Evolutionary conservation across 2,797 vertebrate genomes (phyloP).

Genomic region (Gymnoscopelus braueri): DNA sequence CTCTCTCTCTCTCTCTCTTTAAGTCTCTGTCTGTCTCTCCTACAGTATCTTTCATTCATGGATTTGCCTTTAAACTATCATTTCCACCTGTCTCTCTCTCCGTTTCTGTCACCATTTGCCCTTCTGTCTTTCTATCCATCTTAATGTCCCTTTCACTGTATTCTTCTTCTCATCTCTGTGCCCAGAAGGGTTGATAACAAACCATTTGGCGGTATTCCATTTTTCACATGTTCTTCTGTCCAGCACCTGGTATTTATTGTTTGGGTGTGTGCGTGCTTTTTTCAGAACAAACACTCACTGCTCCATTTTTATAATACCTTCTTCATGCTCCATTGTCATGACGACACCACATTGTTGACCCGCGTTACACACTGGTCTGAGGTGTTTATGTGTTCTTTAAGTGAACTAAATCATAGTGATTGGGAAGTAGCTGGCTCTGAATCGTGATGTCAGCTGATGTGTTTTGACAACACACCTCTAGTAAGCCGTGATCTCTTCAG

Average conservation of each 20-base stretch:
- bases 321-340: slow-evolving; percentile 54
- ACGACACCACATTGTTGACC: slow-evolving; percentile 72
- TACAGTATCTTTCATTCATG: neutral
- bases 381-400: slow-evolving; percentile 35
- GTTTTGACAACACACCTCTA: slow-evolving; percentile 37
- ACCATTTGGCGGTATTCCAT: too few relatives aligned
- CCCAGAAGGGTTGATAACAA: slow-evolving; percentile 63
- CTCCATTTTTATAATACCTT: slow-evolving; percentile 65
- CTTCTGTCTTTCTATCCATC: neutral
- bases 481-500: slow-evolving; percentile 14
- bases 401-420: slow-evolving; percentile 47
- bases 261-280: neutral
- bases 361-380: slow-evolving; percentile 56
- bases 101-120: neutral
- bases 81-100: neutral
- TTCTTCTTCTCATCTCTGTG: slow-evolving; percentile 3
- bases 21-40: neutral
- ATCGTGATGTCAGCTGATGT: slow-evolving; percentile 33
- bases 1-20: slow-evolving; percentile 16
- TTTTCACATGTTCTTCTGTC: too few relatives aligned
- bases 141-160: slow-evolving; percentile 24
- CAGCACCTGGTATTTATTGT: too few relatives aligned
- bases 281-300: slow-evolving; percentile 43
- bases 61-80: too few relatives aligned
- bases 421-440: slow-evolving; percentile 43